Evolutionary conservation across 1,140 invertebrate genomes (phyloP).

Genomic region (Acromyrmex heyeri): DNA sequence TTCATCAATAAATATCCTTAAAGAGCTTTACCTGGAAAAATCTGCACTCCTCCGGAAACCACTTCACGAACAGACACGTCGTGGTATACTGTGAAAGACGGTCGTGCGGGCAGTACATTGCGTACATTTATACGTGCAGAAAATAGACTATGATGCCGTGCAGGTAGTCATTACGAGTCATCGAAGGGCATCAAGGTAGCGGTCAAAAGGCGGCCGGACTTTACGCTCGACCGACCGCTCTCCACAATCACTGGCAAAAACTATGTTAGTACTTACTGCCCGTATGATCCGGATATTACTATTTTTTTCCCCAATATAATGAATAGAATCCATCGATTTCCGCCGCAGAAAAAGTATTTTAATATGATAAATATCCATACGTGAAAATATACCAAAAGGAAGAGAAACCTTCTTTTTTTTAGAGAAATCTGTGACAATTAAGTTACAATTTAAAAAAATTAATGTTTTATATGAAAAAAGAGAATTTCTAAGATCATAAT

Average conservation of each 20-base stretch:
- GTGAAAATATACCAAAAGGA: not conserved
- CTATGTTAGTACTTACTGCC: slow-evolving; percentile 28
- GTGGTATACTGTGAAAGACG: slow-evolving; percentile 57
- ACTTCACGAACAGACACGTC: slow-evolving; percentile 46
- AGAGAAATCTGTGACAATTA: too few species aligned
- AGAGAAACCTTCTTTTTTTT: too few species aligned
- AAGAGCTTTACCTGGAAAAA: slow-evolving; percentile 64
- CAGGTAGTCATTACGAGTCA: slow-evolving; percentile 76
- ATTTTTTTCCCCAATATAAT: slow-evolving; percentile 18
- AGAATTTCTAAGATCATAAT: not conserved
- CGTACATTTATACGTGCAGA: slow-evolving; percentile 79
- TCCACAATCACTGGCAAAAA: slow-evolving; percentile 64
- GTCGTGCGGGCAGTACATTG: slow-evolving; percentile 26
- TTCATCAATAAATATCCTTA: not conserved
- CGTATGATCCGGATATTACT: slow-evolving; percentile 2
- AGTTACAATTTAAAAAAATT: not conserved
- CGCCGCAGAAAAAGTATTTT: slow-evolving; percentile 5
- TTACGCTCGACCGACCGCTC: slow-evolving; percentile 79
- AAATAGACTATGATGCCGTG: slow-evolving; percentile 80
- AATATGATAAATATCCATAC: not conserved
- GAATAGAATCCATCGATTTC: slow-evolving; percentile 29
- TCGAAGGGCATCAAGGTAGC: slow-evolving; percentile 82
- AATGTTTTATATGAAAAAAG: slow-evolving; percentile 7
- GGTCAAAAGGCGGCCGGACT: slow-evolving; percentile 80
- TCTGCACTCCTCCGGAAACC: slow-evolving; percentile 31